Percentiles rank a stretch among this genome's conserved stretches.
Conservation (phyloP, 2,113 vertebrate species). For the Petroica traversi region DNA sequence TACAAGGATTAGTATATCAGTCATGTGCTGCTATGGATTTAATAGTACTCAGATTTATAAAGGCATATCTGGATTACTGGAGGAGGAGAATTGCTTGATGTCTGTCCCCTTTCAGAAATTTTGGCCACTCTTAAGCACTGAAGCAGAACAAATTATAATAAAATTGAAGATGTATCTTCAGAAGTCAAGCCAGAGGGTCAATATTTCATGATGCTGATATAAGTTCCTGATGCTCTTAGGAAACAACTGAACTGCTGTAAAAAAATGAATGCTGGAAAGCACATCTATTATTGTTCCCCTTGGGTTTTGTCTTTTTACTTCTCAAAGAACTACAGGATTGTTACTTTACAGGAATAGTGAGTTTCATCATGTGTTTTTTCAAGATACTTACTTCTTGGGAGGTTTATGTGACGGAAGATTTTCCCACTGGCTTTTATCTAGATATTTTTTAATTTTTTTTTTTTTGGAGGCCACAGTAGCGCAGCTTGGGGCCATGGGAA, state of each 20-base stretch:
- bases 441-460: neutral
- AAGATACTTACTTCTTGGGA: neutral
- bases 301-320: neutral
- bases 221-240: constrained; percentile 7
- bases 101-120: neutral
- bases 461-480: neutral
- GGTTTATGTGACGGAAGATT: neutral
- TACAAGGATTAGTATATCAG: constrained; percentile 15
- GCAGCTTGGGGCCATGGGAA: neutral
- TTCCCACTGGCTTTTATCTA: neutral
- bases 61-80: constrained; percentile 16
- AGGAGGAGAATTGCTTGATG: neutral
- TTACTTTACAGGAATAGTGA: neutral
- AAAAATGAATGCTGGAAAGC: neutral
- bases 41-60: constrained; percentile 32
- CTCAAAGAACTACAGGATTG: neutral
- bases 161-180: constrained; percentile 9
- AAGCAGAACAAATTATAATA: constrained; percentile 14
- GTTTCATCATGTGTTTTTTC: neutral
- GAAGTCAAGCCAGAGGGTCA: constrained; percentile 12
- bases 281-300: neutral
- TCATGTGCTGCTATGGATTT: constrained; percentile 26
- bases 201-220: neutral
- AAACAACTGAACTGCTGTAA: constrained; percentile 10
- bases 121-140: neutral